These are phyloP conservation scores for Lophochroa leadbeateri DNA, from an alignment of 2,113 vertebrate genomes.

Conservation along the genomic window DNA sequence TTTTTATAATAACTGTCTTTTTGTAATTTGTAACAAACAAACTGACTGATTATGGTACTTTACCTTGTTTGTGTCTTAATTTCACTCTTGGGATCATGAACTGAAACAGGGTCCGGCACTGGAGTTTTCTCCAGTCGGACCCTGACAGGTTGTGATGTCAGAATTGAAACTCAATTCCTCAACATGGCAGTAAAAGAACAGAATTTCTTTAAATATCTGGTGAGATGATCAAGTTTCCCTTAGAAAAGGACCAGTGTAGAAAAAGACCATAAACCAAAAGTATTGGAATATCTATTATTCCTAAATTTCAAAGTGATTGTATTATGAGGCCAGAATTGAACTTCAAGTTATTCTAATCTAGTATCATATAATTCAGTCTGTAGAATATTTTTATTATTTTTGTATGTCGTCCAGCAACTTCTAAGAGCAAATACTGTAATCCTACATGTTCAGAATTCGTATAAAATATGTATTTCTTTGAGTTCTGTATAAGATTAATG, in stretches of 20 bases:
- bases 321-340: background rate
- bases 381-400: background rate
- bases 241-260: background rate
- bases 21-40: background rate
- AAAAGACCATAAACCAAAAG: background rate
- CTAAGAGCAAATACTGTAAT: background rate
- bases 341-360: background rate
- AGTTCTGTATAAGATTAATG: background rate
- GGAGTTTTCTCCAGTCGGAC: no score
- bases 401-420: background rate
- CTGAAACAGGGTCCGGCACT: background rate
- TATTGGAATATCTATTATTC: background rate
- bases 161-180: background rate
- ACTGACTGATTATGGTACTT: background rate
- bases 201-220: background rate
- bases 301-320: background rate
- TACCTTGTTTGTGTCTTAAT: background rate
- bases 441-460: background rate
- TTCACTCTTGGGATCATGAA: background rate
- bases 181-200: background rate
- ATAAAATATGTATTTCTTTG: background rate
- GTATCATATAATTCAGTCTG: background rate
- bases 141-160: background rate
- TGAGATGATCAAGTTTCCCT: background rate
- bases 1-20: background rate